These are phyloP conservation scores for Eulemur albifrons DNA, from an alignment of 2,797 vertebrate species.

Conservation along the genomic window DNA sequence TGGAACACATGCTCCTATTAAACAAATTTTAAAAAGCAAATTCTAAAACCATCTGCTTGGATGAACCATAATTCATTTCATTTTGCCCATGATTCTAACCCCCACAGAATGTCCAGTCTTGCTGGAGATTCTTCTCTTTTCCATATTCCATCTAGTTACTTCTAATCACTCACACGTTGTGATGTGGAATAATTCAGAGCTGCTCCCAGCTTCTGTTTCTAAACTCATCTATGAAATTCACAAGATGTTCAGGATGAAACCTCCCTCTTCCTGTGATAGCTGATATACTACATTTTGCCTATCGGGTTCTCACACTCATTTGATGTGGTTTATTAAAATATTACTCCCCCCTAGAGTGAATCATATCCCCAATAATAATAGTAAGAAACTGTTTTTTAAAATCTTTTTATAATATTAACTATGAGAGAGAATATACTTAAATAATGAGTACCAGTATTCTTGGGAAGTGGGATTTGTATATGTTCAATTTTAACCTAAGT, in stretches of 20 bases:
- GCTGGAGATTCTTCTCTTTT: background rate
- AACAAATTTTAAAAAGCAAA: background rate
- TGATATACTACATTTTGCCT: background rate
- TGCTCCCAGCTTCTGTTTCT: background rate
- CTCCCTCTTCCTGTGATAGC: background rate
- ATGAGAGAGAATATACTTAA: background rate
- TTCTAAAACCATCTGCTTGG: background rate
- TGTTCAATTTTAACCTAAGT: background rate
- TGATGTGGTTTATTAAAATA: background rate
- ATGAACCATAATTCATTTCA: background rate
- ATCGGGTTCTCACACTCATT: background rate
- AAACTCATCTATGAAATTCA: background rate
- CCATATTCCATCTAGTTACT: background rate
- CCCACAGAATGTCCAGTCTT: background rate
- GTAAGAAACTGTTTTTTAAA: background rate
- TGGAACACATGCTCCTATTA: background rate
- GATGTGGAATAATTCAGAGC: background rate
- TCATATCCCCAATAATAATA: background rate
- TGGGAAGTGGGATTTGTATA: background rate
- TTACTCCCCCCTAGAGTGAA: background rate
- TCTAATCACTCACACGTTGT: background rate
- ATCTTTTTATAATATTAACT: background rate
- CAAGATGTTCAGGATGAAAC: background rate
- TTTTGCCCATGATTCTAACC: background rate
- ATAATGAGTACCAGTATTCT: background rate